Base-by-base conservation (phyloP, 2,113 vertebrate genomes). In the Clarias batrachus region DNA sequence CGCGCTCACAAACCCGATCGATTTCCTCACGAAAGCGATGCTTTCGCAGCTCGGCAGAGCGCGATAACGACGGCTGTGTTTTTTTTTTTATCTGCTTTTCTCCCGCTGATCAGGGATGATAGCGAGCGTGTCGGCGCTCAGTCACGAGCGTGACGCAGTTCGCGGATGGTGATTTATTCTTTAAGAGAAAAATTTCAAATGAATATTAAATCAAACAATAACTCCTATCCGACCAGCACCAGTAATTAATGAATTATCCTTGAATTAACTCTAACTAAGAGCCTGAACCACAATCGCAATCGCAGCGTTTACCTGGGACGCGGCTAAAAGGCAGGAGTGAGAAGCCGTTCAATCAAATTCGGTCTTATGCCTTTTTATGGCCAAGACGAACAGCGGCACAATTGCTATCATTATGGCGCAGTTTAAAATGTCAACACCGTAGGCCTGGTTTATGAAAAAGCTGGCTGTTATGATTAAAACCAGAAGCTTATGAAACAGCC, bases 321-420 rank as follows among this genome's bases (percentile, higher is more conserved):
- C 14, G 76, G 48, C 66, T 52, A 52, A 57, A 48, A 52, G 48
- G 66, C n/a, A 76, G 68, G 60, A 79, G 54, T 48, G 37, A 81
- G 82, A 84, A 80, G 56, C 12, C 10, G 57, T 68, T 78, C 63
- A 71, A 83, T 82, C 70, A 41, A 68, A 65, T 71, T 73, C 41
- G 25, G 1, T 25, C 41, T 25, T 30, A 25, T 14, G 52, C 76
- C 71, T 66, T n/a, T 81, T 27, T 3, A 3, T 3, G 25, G 11
- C n/a, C 10, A 0, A 16, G 60, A 66, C 23, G 4, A 48, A 56
- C 8, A 33, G 48, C 10, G 33, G 68, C 65, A 54, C 63, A 54
- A 63, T 16, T 60, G 30, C 8, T 23, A 14, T 57, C 37, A 56
- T 84, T 79, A 81, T 52, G 17, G 48, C 52, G 27, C 65, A 10